Base-by-base conservation (phyloP, 2,113 vertebrate genomes). In the Carassius carassius region DNA sequence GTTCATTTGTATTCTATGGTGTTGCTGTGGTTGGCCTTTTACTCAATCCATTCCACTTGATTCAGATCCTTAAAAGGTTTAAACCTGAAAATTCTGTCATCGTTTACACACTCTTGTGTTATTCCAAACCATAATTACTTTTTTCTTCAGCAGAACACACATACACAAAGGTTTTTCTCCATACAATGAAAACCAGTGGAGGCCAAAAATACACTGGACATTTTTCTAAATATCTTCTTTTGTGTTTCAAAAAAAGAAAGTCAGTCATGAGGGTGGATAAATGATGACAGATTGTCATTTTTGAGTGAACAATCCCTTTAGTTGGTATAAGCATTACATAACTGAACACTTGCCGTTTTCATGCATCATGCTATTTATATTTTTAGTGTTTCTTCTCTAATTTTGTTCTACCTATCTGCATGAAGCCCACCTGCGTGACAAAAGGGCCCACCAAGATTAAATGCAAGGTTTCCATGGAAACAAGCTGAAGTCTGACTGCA, bases 371-470 rank as follows among this genome's bases (percentile, higher is more conserved):
- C 32, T 41, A 19, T 78, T 78, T 78, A 37, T 78, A 25, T 78
- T 35, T 67, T 35, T 67, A 17, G 44, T 29, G 41, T 44, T 19
- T 81, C 63, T 70, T 17, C 63, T 69, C 10, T 70, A 21, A 51
- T 81, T 29, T 80, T 11, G 17, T 29, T n/a, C 44, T 65, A 70
- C 44, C 35, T 63, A 83, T 83, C 84, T 77, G 63, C 83, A 67
- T 56, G 54, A 78, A 86, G 81, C 62, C 78, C 67, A 84, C 86
- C 93, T 92, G 93, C 92, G 91, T 90, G 85, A 80, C 49, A 81
- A 75, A 83, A 54, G 32, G 49, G 80, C 83, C 85, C 23, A 77
- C 74, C 84, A 83, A 82, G 58, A 85, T 76, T 76, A 84, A 86
- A 75, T 85, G 70, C 83, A 62, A 62, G 69, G 88, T 89, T 89